Conservation (phyloP, 2,797 vertebrate species). For the Urophycis tenuis region DNA sequence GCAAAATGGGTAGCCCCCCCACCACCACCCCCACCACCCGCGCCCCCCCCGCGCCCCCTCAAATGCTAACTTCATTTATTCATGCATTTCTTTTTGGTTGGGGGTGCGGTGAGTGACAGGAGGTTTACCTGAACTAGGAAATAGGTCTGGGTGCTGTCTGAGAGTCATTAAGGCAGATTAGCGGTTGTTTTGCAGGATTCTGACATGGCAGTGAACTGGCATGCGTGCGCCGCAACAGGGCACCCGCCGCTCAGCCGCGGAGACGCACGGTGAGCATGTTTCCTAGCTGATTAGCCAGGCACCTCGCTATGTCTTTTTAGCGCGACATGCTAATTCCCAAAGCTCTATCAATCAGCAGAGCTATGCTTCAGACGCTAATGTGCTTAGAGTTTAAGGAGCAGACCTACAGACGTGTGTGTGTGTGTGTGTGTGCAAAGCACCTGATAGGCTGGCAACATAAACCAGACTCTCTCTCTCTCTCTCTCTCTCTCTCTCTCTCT, state of each 20-base stretch:
- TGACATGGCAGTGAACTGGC: not conserved
- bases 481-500: not conserved
- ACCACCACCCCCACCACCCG: no score
- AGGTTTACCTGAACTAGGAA: not conserved
- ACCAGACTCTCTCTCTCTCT: not conserved
- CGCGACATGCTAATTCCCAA: constrained; percentile 4
- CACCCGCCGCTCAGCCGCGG: not conserved
- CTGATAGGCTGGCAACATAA: not conserved
- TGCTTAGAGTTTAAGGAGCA: not conserved
- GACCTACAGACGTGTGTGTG: not conserved
- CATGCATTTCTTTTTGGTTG: not conserved
- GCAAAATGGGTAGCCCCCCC: no score
- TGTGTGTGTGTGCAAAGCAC: not conserved
- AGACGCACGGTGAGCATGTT: not conserved
- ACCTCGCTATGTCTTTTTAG: not conserved
- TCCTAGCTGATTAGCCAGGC: not conserved
- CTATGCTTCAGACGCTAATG: not conserved
- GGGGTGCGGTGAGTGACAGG: not conserved
- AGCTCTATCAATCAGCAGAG: constrained; percentile 18
- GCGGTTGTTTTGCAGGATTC: not conserved
- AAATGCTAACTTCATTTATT: not conserved
- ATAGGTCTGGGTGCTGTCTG: not conserved
- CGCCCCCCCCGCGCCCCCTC: no score
- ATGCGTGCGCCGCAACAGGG: not conserved
- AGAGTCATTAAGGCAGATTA: not conserved